Percentiles rank a stretch among this genome's conserved stretches.
phyloP scores from a whole-genome alignment of 2,797 vertebrate genomes.

The Coracias cyanogaster region DNA sequence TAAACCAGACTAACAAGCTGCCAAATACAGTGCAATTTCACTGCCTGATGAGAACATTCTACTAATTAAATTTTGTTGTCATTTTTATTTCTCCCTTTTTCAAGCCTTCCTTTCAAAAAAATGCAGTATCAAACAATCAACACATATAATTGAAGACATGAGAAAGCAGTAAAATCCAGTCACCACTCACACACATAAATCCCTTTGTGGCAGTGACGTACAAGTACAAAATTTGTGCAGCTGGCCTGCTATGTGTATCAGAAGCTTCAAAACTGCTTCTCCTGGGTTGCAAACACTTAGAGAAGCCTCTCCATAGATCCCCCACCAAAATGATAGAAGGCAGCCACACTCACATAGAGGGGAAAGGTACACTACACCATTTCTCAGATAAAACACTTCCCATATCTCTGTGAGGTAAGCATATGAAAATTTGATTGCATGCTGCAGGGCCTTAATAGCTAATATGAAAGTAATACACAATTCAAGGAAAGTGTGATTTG shows the following conservation, averaged over 20 bases:
- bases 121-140: not conserved
- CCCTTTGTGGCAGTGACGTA: not conserved
- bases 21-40: not conserved
- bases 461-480: not conserved
- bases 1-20: not conserved
- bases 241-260: not conserved
- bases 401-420: not conserved
- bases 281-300: not conserved
- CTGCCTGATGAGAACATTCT: not conserved
- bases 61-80: not conserved
- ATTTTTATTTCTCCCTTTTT: not conserved
- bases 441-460: not conserved
- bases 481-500: not conserved
- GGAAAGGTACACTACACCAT: not conserved
- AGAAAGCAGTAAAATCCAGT: not conserved
- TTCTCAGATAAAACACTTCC: not conserved
- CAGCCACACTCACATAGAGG: not conserved
- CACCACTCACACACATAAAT: not conserved
- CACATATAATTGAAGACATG: not conserved
- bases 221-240: not conserved
- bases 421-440: not conserved
- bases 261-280: not conserved
- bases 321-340: accelerated
- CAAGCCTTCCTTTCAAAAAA: not conserved
- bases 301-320: not conserved